Evolutionary conservation across 2,888 invertebrate genomes (phyloP).

Genomic region (Dastarcus helophoroides): DNA sequence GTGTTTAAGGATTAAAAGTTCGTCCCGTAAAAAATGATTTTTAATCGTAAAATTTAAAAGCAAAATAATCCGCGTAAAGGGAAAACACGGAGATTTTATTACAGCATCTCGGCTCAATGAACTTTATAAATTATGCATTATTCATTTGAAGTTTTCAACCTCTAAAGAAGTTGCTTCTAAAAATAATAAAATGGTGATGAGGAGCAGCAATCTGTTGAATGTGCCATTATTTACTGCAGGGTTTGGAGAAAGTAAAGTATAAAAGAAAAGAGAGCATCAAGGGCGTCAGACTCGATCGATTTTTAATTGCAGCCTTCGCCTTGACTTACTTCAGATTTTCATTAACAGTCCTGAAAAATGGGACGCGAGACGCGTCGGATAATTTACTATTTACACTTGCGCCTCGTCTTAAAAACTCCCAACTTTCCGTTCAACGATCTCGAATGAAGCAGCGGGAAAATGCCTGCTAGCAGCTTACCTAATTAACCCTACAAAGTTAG

Average conservation of each 20-base stretch:
- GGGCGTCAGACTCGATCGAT: conserved; percentile 32
- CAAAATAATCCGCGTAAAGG: too few species aligned
- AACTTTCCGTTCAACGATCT: too few species aligned
- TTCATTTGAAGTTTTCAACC: conserved; percentile 28
- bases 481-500: too few species aligned
- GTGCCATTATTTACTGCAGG: conserved; percentile 37
- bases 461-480: too few species aligned
- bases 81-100: too few species aligned
- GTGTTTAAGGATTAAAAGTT: too few species aligned
- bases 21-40: too few species aligned
- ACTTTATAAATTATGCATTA: conserved; percentile 30
- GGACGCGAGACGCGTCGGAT: conserved; percentile 24
- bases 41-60: too few species aligned
- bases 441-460: too few species aligned
- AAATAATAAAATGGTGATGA: conserved; percentile 39
- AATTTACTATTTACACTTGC: too few species aligned
- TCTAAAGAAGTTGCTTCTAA: conserved; percentile 29
- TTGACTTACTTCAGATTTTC: conserved; percentile 40
- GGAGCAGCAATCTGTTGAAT: conserved; percentile 39
- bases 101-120: conserved; percentile 13
- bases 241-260: conserved; percentile 24
- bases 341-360: conserved; percentile 32
- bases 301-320: conserved; percentile 42
- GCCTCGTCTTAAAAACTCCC: too few species aligned
- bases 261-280: conserved; percentile 23